Evolutionary conservation across 2,888 invertebrate species (phyloP), one percentile per base, ranked within the genome.

Genomic region (Linnaemya tessellans): DNA sequence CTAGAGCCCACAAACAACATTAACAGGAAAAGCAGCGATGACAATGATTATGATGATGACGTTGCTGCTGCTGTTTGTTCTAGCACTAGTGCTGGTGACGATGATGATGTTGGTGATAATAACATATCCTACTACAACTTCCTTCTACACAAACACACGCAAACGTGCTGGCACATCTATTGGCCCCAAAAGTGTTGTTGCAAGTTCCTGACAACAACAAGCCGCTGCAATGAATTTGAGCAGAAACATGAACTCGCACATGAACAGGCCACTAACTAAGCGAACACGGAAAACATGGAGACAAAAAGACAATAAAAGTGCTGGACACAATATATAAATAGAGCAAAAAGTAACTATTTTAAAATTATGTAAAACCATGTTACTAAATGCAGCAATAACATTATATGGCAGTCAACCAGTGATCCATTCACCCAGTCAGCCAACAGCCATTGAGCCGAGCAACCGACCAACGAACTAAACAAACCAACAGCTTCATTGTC

Each of bases 181-280:
- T 85, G 85, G 74, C 79, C 82, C 85, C 82, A 70, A 85, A 85
- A 79, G 85, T 71, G 74, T 79, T 85, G 85, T 79, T 85, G 79
- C 70, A 75, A 82, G 79, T 85, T 85, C 82, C 82, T 81, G 82
- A 18, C 64, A 79, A 70, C 74, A 82, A 75, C 82, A 75, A 85
- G 79, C 20, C 65, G 68, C 71, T 78, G 51, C 77, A 83, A 58
- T 64, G 58, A 58, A 68, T 85, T 60, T 74, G 43, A 18, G 49
- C 64, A 81, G 80, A 68, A 46, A 60, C 78, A 64, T 70, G 10
- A 78, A 74, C 81, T 56, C 25, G 62, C 60, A 73, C 46, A 74
- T 49, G 35, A 35, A 70, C 68, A 46, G 56, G 70, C 68, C 62
- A 54, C 79, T 79, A 71, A 54, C 62, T 71, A 62, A 30, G 54